Conservation (phyloP, 2,113 vertebrate species). For the Alaudala cheleensis region DNA sequence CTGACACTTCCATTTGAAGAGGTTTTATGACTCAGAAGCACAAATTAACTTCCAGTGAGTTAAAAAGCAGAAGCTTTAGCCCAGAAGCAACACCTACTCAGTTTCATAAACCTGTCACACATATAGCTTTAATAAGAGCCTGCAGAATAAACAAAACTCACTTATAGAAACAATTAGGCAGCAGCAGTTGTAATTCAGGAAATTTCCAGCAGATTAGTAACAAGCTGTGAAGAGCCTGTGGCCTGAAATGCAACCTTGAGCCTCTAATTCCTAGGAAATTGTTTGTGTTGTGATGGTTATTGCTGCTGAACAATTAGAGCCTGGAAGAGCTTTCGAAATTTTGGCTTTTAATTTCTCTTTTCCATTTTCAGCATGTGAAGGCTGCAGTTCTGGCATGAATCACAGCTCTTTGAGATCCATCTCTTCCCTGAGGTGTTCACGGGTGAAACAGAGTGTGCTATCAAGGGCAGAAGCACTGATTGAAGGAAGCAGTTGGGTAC, state of each 20-base stretch:
- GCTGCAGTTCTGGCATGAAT: background rate
- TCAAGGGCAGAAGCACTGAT: background rate
- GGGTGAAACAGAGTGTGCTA: background rate
- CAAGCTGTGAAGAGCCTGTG: background rate
- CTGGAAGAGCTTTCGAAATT: background rate
- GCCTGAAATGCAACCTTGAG: conserved; percentile 27
- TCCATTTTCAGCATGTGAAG: background rate
- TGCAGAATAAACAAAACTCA: conserved; percentile 36
- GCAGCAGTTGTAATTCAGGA: background rate
- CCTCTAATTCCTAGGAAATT: conserved; percentile 22
- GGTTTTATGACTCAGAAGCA: conserved; percentile 33
- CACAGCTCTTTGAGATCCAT: background rate
- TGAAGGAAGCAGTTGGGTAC: background rate
- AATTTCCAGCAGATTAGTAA: conserved; percentile 29
- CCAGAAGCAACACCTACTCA: conserved; percentile 27
- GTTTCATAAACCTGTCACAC: background rate
- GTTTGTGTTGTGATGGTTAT: conserved; percentile 17
- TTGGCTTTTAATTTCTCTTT: conserved; percentile 9
- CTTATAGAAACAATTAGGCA: conserved; percentile 28
- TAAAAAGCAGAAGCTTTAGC: conserved; percentile 16
- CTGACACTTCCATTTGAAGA: conserved; percentile 3
- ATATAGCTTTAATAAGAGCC: background rate
- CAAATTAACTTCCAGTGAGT: conserved; percentile 22
- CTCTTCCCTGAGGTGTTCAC: background rate
- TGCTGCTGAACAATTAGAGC: conserved; percentile 27